Percentiles rank a stretch among this genome's conserved stretches.
phyloP scores from a whole-genome alignment of 2,113 vertebrate genomes.

The Panurus biarmicus region DNA sequence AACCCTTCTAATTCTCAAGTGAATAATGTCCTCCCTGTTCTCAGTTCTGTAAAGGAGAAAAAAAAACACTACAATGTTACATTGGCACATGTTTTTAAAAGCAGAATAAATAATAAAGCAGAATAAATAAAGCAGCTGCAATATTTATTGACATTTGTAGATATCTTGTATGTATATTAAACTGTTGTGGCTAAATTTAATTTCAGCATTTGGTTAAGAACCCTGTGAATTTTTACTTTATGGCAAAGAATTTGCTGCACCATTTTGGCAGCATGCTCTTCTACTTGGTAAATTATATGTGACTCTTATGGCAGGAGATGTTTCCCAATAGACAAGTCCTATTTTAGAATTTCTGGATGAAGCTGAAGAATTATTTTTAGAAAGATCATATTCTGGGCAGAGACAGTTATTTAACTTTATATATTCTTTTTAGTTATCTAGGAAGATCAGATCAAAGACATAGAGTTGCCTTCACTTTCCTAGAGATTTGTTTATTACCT shows the following conservation, averaged over 20 bases:
- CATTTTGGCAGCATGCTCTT: background rate
- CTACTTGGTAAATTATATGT: background rate
- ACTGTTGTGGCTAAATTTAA: background rate
- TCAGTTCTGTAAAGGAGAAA: background rate
- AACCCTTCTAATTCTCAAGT: background rate
- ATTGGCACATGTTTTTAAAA: background rate
- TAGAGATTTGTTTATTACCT: background rate
- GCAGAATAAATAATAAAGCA: background rate
- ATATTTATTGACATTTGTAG: background rate
- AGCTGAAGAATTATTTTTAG: background rate
- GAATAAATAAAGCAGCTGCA: background rate
- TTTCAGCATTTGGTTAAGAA: background rate
- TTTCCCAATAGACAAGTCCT: background rate
- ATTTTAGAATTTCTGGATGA: background rate
- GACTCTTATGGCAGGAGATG: background rate
- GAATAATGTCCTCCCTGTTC: background rate
- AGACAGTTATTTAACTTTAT: background rate
- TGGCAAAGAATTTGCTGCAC: background rate
- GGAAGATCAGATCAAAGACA: background rate
- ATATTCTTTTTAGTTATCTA: background rate
- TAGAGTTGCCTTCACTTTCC: background rate
- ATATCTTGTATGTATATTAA: background rate
- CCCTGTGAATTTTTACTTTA: background rate
- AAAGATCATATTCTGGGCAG: background rate
- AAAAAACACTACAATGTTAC: background rate